phyloP scores from a whole-genome alignment of 2,888 invertebrate species.

The Microctonus brassicae region DNA sequence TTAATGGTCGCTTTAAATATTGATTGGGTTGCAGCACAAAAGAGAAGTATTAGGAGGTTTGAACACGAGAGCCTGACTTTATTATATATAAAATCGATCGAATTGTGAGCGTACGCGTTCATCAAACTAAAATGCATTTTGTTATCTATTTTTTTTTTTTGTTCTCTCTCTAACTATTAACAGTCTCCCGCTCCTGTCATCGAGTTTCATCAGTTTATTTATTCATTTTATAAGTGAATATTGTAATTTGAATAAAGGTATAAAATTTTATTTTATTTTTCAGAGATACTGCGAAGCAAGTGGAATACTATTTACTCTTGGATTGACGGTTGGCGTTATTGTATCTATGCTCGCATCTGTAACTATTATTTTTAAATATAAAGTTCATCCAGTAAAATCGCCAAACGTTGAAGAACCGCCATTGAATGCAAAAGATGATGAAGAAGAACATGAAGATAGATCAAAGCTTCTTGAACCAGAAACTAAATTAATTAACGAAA shows the following conservation, averaged over 20 bases:
- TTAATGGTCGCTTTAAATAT: constrained; percentile 45
- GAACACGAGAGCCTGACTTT: constrained; percentile 41
- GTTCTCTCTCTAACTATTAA: background rate
- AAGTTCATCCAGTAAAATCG: constrained; percentile 47
- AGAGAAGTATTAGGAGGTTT: constrained; percentile 39
- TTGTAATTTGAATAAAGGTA: background rate
- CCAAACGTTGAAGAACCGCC: constrained; percentile 52
- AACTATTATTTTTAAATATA: constrained; percentile 46
- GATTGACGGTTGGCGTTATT: constrained; percentile 31
- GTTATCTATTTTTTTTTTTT: constrained; percentile 37
- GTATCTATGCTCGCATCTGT: constrained; percentile 34
- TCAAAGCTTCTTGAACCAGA: constrained; percentile 57
- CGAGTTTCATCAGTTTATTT: no score
- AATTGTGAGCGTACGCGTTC: constrained; percentile 41
- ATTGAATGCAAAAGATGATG: constrained; percentile 39
- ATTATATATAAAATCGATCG: constrained; percentile 46
- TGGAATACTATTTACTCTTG: constrained; percentile 31
- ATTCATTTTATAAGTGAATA: constrained; percentile 4
- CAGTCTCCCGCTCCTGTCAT: no score
- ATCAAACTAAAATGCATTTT: constrained; percentile 47
- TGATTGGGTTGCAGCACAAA: constrained; percentile 54
- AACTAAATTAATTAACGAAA: constrained; percentile 53
- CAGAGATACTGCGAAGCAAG: constrained; percentile 35
- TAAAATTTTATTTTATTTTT: constrained; percentile 9
- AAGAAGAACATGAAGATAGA: constrained; percentile 54